Base-by-base conservation (phyloP, 2,888 invertebrate genomes). In the Thysanoteuthis rhombus region DNA sequence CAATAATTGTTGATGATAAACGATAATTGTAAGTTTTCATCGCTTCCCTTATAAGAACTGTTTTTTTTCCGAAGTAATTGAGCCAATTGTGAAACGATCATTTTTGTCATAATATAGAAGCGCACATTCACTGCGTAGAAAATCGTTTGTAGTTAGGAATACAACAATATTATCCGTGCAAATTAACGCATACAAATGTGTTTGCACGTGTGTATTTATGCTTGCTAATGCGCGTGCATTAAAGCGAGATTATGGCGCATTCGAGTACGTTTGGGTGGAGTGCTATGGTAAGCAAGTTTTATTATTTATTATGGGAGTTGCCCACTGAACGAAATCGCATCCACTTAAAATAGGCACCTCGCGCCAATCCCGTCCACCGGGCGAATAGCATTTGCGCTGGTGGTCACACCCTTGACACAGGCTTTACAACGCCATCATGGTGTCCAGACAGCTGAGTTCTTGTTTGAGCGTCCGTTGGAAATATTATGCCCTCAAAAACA, bases 261-360 rank as follows among this genome's bases (percentile, higher is more conserved):
- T 2, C n/a, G 8, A 36, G 36, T 16, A n/a, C n/a, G n/a, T 75
- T 75, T 75, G n/a, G n/a, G 75, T 36, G 75, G 75, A n/a, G 75
- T n/a, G 16, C 75, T 36, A 32, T n/a, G 32, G n/a, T 16, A 36
- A 75, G 36, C 12, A 75, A 16, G n/a, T 75, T 75, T 75, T 75
- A 75, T 75, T 75, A 75, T 75, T 75, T 75, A 75, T 75, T n/a
- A 75, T 75, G 75, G n/a, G 75, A 75, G 75, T 75, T 75, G n/a
- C 12, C n/a, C n/a, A 75, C 10, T n/a, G n/a, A 75, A 75, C 12
- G 36, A 75, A 75, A 52, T 52, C 52, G 6, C 52, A 22, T 52
- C 52, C 25, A 22, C 22, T 52, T 22, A 52, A 22, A 52, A 75
- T 75, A n/a, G 75, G 12, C 75, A 75, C n/a, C 75, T 25, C 75